These are phyloP conservation scores for Caenorhabditis angaria DNA, from an alignment of 2,888 invertebrate genomes.

Conservation along the genomic window DNA sequence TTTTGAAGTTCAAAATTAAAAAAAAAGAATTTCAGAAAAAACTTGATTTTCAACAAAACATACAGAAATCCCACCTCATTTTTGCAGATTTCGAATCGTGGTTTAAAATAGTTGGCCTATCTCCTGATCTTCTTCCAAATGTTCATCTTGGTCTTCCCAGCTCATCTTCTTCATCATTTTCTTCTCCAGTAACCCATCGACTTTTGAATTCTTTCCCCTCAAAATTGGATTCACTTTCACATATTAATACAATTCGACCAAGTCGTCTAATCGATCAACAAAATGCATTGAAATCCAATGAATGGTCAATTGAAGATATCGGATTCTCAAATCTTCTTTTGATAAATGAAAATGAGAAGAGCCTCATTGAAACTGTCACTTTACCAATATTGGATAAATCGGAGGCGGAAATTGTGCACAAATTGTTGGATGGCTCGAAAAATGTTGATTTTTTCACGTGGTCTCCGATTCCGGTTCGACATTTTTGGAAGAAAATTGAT, in stretches of 20 bases:
- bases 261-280: constrained; percentile 15
- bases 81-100: constrained; percentile 48
- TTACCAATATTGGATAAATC: constrained; percentile 17
- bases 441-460: constrained; percentile 27
- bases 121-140: constrained; percentile 34
- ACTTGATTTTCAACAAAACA: neutral
- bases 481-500: constrained; percentile 15
- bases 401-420: constrained; percentile 19
- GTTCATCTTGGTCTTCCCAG: constrained; percentile 34
- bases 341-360: constrained; percentile 11
- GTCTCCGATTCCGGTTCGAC: constrained; percentile 28
- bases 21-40: no score
- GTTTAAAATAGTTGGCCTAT: constrained; percentile 45
- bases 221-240: constrained; percentile 28
- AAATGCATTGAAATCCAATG: no score
- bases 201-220: constrained; percentile 34
- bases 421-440: constrained; percentile 27
- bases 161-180: no score
- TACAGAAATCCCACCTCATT: neutral
- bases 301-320: constrained; percentile 43
- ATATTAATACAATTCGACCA: constrained; percentile 26
- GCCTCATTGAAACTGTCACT: neutral
- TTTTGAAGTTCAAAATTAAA: neutral
- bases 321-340: constrained; percentile 46
- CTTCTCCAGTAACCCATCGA: constrained; percentile 23